Evolutionary conservation across 2,797 vertebrate genomes (phyloP), one percentile per base, ranked within the genome.

Genomic region (Pelobates cultripes): DNA sequence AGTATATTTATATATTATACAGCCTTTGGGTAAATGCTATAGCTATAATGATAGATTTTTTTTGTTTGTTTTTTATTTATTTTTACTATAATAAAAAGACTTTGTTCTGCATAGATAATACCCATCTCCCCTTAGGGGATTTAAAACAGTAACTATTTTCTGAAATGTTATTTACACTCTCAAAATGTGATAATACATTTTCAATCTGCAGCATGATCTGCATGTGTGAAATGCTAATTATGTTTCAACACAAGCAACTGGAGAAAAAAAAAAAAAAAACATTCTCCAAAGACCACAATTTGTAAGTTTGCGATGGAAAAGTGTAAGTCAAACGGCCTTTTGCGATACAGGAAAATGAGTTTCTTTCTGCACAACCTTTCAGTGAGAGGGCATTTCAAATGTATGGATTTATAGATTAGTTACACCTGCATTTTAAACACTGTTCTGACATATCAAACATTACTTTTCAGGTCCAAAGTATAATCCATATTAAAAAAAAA

Each of bases 111-210:
- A 75, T 53, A 64, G 71, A 57, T 70, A 83, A 79, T 83, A 70
- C 71, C 43, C 77, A 66, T 78, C 70, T 75, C 76, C 70, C 82
- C 75, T 79, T 79, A n/a, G n/a, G 82, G 82, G 51, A 79, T 70
- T n/a, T 45, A 79, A 70, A 83, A 79, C 71, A 55, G 82, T 75
- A 79, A 83, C 76, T 83, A 83, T 78, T 75, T 79, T 83, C 76
- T 79, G 82, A 83, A 83, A 83, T 83, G 77, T 79, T 83, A 83
- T 83, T 83, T 83, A 83, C 82, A 83, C 82, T 79, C 72, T 75
- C 71, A 71, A 75, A 78, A 83, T 75, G 82, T 79, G 82, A 75
- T 83, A 83, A 83, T 83, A 77, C 72, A 75, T 83, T 83, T 79
- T 71, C 82, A 83, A 74, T 83, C 76, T 75, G 55, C 70, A 63